Evolutionary conservation across 2,113 vertebrate species (phyloP).

Genomic region (Rafetus swinhoei): DNA sequence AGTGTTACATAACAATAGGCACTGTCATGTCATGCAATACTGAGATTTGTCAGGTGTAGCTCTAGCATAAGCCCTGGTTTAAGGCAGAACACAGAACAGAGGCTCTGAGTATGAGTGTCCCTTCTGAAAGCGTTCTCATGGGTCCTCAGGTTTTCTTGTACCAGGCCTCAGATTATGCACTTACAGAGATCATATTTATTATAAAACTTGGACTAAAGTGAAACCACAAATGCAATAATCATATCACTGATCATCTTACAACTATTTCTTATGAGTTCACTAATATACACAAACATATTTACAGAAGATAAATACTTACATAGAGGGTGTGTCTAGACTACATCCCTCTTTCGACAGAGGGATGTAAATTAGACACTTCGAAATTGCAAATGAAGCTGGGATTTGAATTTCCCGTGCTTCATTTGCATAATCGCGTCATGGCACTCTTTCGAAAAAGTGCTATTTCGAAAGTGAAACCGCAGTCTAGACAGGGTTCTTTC

Average conservation of each 20-base stretch:
- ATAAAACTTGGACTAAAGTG: neutral
- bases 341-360: too few species aligned
- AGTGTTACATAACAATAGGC: neutral
- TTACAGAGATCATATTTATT: neutral
- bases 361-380: too few species aligned
- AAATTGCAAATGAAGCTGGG: too few species aligned
- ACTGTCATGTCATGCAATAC: neutral
- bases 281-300: neutral
- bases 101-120: neutral
- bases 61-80: neutral
- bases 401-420: too few species aligned
- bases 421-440: too few species aligned
- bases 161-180: accelerated
- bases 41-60: neutral
- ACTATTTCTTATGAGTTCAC: neutral
- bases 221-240: neutral
- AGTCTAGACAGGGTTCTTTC: too few species aligned
- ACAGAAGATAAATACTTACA: neutral
- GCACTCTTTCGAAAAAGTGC: too few species aligned
- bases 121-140: accelerated
- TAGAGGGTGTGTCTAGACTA: too few species aligned
- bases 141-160: neutral
- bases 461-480: too few species aligned
- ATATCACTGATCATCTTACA: accelerated
- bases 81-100: neutral